Percentiles rank a stretch among this genome's conserved stretches.
Conservation (phyloP, 2,797 vertebrate species). For the Lithobates pipiens region DNA sequence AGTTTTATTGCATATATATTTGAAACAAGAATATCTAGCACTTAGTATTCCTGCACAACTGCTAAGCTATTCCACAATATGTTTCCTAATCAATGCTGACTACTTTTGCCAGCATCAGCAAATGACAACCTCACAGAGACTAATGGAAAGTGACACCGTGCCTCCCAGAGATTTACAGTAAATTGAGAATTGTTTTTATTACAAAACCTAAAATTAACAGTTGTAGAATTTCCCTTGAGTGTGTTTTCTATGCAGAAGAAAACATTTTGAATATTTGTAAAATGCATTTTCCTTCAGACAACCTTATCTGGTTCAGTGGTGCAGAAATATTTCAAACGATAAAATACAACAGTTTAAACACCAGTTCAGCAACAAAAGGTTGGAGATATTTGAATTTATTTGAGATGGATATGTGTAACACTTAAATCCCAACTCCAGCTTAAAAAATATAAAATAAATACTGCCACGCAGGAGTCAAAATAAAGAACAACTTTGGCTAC, state of each 20-base stretch:
- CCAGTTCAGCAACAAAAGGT: not conserved
- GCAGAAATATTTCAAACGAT: constrained; percentile 12
- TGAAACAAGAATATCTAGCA: constrained; percentile 37
- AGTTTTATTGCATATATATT: constrained; percentile 7
- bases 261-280: constrained; percentile 23
- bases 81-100: constrained; percentile 54
- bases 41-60: constrained; percentile 39
- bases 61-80: constrained; percentile 51
- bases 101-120: constrained; percentile 53
- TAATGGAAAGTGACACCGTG: constrained; percentile 49
- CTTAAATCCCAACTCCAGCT: no score
- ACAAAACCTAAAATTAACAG: constrained; percentile 50
- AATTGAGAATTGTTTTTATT: constrained; percentile 60
- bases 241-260: constrained; percentile 3
- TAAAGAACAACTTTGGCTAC: no score
- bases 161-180: constrained; percentile 56
- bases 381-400: not conserved
- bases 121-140: constrained; percentile 39
- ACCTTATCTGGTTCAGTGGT: constrained; percentile 10
- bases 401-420: not conserved
- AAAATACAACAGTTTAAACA: constrained; percentile 11
- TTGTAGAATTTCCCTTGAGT: constrained; percentile 39
- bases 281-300: constrained; percentile 11
- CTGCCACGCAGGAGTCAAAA: no score
- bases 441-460: no score